Evolutionary conservation across 2,113 vertebrate genomes (phyloP).

Genomic region (Paradisaea rubra): DNA sequence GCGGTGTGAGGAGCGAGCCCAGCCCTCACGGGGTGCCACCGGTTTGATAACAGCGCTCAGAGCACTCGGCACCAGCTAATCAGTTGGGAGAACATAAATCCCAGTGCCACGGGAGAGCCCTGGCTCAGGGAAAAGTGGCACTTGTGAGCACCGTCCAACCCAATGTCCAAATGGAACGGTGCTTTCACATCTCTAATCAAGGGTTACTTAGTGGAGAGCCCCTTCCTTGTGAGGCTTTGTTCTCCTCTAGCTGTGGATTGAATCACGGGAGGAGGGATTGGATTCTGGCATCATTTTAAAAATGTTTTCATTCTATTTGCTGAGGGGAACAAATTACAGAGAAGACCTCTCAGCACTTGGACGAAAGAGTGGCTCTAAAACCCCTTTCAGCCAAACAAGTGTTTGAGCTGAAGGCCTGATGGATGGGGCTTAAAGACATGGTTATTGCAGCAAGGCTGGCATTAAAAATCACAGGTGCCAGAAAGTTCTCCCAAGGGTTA

Average conservation of each 20-base stretch:
- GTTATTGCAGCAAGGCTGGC: not conserved
- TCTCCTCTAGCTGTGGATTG: not conserved
- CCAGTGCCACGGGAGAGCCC: not conserved
- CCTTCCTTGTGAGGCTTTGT: not conserved
- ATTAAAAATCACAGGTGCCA: not conserved
- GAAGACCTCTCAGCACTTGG: not conserved
- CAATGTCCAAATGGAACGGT: not conserved
- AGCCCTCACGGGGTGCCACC: accelerated
- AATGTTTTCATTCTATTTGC: not conserved
- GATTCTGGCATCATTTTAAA: not conserved
- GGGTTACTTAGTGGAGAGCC: not conserved
- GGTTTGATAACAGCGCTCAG: not conserved
- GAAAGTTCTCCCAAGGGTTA: not conserved
- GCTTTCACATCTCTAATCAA: not conserved
- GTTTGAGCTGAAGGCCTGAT: not conserved
- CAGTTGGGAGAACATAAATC: not conserved
- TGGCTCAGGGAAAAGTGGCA: not conserved
- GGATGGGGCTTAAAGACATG: not conserved
- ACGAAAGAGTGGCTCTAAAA: not conserved
- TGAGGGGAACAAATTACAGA: not conserved
- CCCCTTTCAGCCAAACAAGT: not conserved
- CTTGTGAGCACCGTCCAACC: not conserved
- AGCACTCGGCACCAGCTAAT: accelerated
- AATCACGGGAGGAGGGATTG: not conserved
- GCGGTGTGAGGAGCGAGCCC: not conserved